Evolutionary conservation across 2,888 invertebrate genomes (phyloP), one percentile per base, ranked within the genome.

Genomic region (Caenorhabditis zanzibari): DNA sequence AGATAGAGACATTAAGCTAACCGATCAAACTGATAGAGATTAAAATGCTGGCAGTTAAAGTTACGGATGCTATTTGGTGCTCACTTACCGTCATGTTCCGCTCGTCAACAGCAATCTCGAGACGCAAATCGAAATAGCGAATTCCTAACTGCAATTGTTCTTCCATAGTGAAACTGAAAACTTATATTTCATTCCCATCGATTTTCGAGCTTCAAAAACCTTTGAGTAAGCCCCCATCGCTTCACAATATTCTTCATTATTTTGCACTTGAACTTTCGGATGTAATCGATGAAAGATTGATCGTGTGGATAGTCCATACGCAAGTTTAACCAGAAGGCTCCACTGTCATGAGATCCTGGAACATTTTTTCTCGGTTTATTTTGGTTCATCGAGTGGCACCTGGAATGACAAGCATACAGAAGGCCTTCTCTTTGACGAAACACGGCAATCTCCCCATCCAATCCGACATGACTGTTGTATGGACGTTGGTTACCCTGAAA

Each of bases 211-310:
- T 3, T 61, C 0, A 24, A 28, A 61, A 52, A 85, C 85, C 44
- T 69, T 63, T 88, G 89, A 12, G 89, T 89, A 24, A 86, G 63
- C 10, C 86, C 87, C 89, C 89, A 89, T 72, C 86, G 58, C 19
- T 75, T 68, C 26, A 88, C 85, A 41, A 85, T 79, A 16, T 61
- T 24, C 35, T 79, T 74, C 10, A 84, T 49, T 12, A 74, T 41
- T 0, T 14, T 9, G 5, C 74, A 74, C 24, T 54, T 47, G 12
- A 84, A 49, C 0, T 24, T 32, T 9, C 82, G 52, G 9, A 80
- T 14, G 41, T 66, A 75, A 5, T 32, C 47, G 5, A 72, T 24
- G 44, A 81, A 84, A 7, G 73, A 49, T 35, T 88, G 84, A 76
- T 89, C 89, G 49, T 86, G 88, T 9, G 88, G 85, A 3, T 85